These are phyloP conservation scores for Drosophila histrio DNA, from an alignment of 2,888 invertebrate species.

Conservation along the genomic window DNA sequence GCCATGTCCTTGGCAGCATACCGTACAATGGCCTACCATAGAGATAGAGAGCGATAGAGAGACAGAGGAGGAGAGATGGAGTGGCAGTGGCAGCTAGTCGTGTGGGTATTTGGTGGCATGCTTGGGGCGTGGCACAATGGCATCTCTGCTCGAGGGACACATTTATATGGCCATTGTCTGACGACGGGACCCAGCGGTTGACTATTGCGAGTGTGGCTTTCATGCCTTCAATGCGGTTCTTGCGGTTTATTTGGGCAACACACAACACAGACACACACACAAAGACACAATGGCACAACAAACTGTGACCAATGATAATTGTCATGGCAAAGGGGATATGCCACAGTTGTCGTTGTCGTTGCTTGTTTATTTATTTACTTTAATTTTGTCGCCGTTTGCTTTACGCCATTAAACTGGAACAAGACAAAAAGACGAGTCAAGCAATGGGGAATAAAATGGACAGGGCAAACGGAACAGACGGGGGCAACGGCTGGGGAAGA, in stretches of 20 bases:
- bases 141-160: conserved; percentile 50
- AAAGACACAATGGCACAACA: conserved; percentile 24
- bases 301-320: conserved; percentile 73
- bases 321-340: conserved; percentile 33
- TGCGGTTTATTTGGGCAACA: conserved; percentile 67
- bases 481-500: too few relatives aligned
- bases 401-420: conserved; percentile 52
- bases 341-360: conserved; percentile 28
- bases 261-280: conserved; percentile 5
- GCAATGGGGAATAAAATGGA: too few relatives aligned
- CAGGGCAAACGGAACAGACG: too few relatives aligned
- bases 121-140: conserved; percentile 32
- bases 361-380: conserved; percentile 71
- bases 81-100: not conserved
- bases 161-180: conserved; percentile 71
- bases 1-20: conserved; percentile 52
- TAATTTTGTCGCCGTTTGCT: conserved; percentile 68
- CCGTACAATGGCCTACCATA: conserved; percentile 22
- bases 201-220: conserved; percentile 48
- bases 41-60: not conserved
- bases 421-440: conserved; percentile 30
- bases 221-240: conserved; percentile 49
- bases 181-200: conserved; percentile 34
- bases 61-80: not conserved
- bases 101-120: not conserved